These are phyloP conservation scores for Latrodectus hesperus DNA, from an alignment of 2,888 invertebrate genomes.

Conservation along the genomic window DNA sequence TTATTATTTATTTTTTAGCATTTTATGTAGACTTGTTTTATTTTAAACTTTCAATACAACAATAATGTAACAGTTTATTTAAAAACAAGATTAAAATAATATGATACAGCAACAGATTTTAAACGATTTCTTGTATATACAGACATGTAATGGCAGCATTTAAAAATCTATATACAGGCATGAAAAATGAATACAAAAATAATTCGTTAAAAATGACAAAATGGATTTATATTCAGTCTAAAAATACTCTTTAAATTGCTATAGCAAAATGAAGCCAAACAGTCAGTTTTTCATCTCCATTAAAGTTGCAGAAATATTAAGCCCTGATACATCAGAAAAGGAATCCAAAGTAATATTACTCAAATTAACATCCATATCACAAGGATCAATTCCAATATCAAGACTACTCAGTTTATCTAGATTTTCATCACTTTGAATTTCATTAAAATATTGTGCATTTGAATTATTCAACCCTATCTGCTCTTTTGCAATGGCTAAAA, in stretches of 20 bases:
- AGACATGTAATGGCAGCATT: neutral
- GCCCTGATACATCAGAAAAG: slow-evolving; percentile 51
- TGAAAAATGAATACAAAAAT: neutral
- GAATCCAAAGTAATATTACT: slow-evolving; percentile 59
- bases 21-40: neutral
- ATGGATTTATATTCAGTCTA: no score
- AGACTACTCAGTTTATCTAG: slow-evolving; percentile 68
- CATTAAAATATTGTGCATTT: slow-evolving; percentile 6
- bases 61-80: neutral
- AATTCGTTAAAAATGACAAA: no score
- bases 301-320: slow-evolving; percentile 43
- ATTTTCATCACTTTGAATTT: slow-evolving; percentile 63
- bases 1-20: no score
- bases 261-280: no score
- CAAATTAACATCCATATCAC: slow-evolving; percentile 68
- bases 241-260: no score
- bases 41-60: neutral
- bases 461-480: slow-evolving; percentile 36
- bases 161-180: neutral
- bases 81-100: neutral
- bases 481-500: slow-evolving; percentile 50
- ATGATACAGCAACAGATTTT: neutral
- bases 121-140: neutral
- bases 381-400: slow-evolving; percentile 70
- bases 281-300: slow-evolving; percentile 21